Evolutionary conservation across 2,113 vertebrate species (phyloP), one percentile per base, ranked within the genome.

Genomic region (Odocoileus virginianus): DNA sequence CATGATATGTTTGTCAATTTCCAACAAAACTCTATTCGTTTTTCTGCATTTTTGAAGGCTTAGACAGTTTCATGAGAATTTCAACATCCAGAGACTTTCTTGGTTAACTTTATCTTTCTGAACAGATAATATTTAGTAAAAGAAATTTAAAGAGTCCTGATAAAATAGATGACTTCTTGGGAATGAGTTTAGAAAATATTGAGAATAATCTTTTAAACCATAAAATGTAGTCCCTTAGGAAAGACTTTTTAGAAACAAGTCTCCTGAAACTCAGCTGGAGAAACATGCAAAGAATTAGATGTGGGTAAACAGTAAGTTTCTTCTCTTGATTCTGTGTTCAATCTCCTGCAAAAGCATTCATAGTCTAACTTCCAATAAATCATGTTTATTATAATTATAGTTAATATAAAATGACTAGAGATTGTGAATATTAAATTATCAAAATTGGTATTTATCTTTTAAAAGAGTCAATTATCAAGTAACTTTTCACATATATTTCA

Each of bases 361-460:
- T 6, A 25, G 10, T 30, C 27, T 64, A 27, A 64, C 6, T 17
- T 3, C 79, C 94, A 95, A 98, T 96, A 97, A 84, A 87, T 71
- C 89, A 57, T 67, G 27, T 55, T 94, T 33, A 55, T 55, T 55
- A 83, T 36, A 82, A 82, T n/a, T 82, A 33, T 33, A 78, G 47
- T 95, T 61, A 84, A 78, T 47, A 89, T n/a, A 86, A 96, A 23
- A 64, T 23, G 1, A 95, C 27, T 78, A 76, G 12, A 54, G 9
- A 64, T 82, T 82, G 1, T 82, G 67, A 57, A 52, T 87, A 36
- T 36, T 36, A 36, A 87, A 64, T 81, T 23, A 79, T 96, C 60
- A 96, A 98, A 98, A 98, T 45, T 57, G 98, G 50, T 94, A 57
- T 95, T 79, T 87, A 89, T 33, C 54, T 74, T 74, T 85, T 52